Base-by-base conservation (phyloP, 2,888 invertebrate species). In the Eumerus sabulonum region DNA sequence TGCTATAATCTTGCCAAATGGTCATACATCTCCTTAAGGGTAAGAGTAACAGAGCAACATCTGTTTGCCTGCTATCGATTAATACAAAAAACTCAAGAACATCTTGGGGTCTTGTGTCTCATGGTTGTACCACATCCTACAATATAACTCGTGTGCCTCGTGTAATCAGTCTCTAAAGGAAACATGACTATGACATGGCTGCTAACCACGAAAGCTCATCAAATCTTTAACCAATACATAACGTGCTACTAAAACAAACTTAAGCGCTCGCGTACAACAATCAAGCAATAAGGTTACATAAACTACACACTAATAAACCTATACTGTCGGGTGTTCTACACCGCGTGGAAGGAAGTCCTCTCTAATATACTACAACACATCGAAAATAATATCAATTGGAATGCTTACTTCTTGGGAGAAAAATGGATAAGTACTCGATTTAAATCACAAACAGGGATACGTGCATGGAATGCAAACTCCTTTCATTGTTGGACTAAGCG, bases 351-450 rank as follows among this genome's bases (percentile, higher is more conserved):
- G 27, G 51, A 42, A 9, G 50, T n/a, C n/a, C n/a, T n/a, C n/a
- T 68, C 18, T 19, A 47, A 36, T 35, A 47, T 35, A 47, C 38
- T 18, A 14, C 14, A 27, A 12, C 14, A 27, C 2, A 35, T 53
- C 17, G 40, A 47, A 60, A 54, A 18, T 18, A 27, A 27, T 57
- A 18, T 59, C 38, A 40, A 57, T 48, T 51, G 72, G 72, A 74
- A 74, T 74, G 68, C 19, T 7, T 27, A 27, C 11, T 14, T 36
- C 51, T n/a, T n/a, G n/a, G n/a, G n/a, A n/a, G n/a, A 51, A 16
- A 13, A 62, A 45, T 36, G 54, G 35, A 66, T 73, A 79, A 79
- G 77, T 79, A 79, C 77, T 56, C 59, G 53, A 11, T 62, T 67
- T 48, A 47, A 45, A 62, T 72, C 53, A 59, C 67, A 72, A 73